Base-by-base conservation (phyloP, 2,888 invertebrate genomes). In the Conomelus anceps region DNA sequence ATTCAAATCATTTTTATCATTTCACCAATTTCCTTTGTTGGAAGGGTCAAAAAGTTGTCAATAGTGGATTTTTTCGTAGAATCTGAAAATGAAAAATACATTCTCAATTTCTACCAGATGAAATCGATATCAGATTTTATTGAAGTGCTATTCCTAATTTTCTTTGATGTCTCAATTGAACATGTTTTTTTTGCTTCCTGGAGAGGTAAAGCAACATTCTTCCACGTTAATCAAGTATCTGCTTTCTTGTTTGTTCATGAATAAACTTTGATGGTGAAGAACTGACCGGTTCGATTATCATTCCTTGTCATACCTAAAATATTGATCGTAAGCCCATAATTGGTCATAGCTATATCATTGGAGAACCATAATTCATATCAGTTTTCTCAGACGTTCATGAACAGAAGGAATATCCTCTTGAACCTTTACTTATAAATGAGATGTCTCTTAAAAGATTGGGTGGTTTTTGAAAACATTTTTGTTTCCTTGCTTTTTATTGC, bases 401-500 rank as follows among this genome's bases (percentile, higher is more conserved):
- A 87, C 23, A 85, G 24, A 88, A 23, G 84, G 23, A 88, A n/a
- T n/a, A n/a, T n/a, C n/a, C n/a, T n/a, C n/a, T n/a, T 84, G 23
- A 84, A 22, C 41, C 20, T 84, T 22, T 20, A 84, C 24, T 41
- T 29, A 23, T 1, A n/a, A 63, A 63, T 63, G 7, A n/a, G n/a
- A 63, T 63, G 20, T 63, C 13, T n/a, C 63, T 63, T 63, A n/a
- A n/a, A 63, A 63, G 63, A 63, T 63, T 20, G 20, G 20, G 63
- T 34, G n/a, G n/a, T 23, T 88, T 23, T 34, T 11, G 22, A 22
- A n/a, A 89, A 29, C 63, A 22, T 17, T 88, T 34, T 24, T 88
- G 26, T 84, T 23, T n/a, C n/a, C n/a, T 89, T n/a, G 1, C 7
- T 63, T 13, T 63, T 9, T 1, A n/a, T 24, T 87, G 26, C 20